Base-by-base conservation (phyloP, 2,888 invertebrate species). In the Philopedon plagiatum region DNA sequence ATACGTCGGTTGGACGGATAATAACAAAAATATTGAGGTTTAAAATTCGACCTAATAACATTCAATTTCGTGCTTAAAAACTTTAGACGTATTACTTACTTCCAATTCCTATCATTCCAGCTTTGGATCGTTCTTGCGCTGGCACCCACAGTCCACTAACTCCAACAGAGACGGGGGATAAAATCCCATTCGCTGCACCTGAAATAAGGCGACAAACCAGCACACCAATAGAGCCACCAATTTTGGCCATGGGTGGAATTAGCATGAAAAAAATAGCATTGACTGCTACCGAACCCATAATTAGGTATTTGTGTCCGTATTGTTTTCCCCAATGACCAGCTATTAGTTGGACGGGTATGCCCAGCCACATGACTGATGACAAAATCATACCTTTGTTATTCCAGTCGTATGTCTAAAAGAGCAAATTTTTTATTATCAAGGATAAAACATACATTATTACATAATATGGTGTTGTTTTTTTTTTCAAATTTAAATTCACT, bases 361-460 rank as follows among this genome's bases (percentile, higher is more conserved):
- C 94, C 0, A 94, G 94, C 93, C 93, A 92, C 83, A 93, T 93
- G 84, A 94, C 94, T 0, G 94, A 91, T 7, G 93, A 93, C 5
- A 93, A 84, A 37, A 94, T 88, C 63, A 90, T 79, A 11, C 56
- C 49, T 9, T 69, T 61, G 34, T 73, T 64, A 5, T 46, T 13
- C 75, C 75, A 75, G 15, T 62, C 13, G 46, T 75, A 75, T 4
- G 21, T 26, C 67, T 67, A 46, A 18, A 57, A 67, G n/a, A n/a
- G n/a, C n/a, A n/a, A n/a, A n/a, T n/a, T n/a, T n/a, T n/a, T n/a
- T n/a, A n/a, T n/a, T n/a, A n/a, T n/a, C 29, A 29, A 29, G 29
- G 7, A 29, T 29, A 29, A 29, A 29, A 29, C 29, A 5, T 29
- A 29, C 7, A 29, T 29, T 29, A 4, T 29, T 29, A 29, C 29